Evolutionary conservation across 2,113 vertebrate species (phyloP).

Genomic region (Bos indicus): DNA sequence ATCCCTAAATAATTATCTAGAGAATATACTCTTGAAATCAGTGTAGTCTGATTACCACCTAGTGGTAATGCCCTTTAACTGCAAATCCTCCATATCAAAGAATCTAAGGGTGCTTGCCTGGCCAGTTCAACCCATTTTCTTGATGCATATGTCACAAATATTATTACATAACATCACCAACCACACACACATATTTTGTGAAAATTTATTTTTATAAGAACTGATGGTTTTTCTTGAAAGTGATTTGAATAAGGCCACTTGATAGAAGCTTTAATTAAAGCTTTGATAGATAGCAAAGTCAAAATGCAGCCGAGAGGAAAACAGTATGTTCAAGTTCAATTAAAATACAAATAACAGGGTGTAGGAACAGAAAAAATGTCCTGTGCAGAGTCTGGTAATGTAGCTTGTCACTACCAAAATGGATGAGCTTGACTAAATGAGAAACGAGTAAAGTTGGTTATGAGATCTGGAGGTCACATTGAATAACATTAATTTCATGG

Average conservation of each 20-base stretch:
- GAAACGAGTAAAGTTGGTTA: neutral
- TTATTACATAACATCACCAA: neutral
- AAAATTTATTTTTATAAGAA: neutral
- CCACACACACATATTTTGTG: neutral
- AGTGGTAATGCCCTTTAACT: conserved; percentile 48
- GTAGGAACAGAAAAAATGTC: neutral
- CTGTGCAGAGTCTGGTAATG: neutral
- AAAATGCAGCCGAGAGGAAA: neutral
- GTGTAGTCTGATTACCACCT: conserved; percentile 53
- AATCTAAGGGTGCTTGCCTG: neutral
- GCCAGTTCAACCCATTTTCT: conserved; percentile 68
- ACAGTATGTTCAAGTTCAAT: neutral
- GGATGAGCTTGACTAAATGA: neutral
- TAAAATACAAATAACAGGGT: neutral
- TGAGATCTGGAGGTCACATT: neutral
- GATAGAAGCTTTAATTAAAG: neutral
- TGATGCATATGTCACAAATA: conserved; percentile 30
- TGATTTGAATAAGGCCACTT: neutral
- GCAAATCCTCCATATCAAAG: neutral
- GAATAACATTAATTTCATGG: neutral
- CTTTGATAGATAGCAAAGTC: neutral
- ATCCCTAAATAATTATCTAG: neutral
- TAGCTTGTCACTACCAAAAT: neutral
- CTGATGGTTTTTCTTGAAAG: neutral
- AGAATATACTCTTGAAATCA: neutral